These are phyloP conservation scores for Chitala chitala DNA, from an alignment of 2,113 vertebrate genomes.

Conservation along the genomic window DNA sequence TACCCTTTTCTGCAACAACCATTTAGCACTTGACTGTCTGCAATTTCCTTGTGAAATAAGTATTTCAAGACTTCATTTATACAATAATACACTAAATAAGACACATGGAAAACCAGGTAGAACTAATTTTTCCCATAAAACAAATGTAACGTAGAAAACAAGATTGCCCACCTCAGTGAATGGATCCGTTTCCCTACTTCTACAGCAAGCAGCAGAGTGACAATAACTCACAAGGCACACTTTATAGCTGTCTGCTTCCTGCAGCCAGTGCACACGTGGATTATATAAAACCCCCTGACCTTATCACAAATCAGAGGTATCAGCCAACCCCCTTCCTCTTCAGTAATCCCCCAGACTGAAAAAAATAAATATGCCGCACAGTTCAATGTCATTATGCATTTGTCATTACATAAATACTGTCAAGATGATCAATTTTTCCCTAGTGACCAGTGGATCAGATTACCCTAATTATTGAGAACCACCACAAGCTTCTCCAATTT, in stretches of 20 bases:
- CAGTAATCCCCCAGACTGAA: slow-evolving; percentile 49
- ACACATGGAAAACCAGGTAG: not conserved
- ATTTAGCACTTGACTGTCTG: not conserved
- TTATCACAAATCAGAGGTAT: slow-evolving; percentile 50
- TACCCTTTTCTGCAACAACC: slow-evolving; percentile 6
- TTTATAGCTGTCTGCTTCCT: slow-evolving; percentile 48
- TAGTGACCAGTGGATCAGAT: not conserved
- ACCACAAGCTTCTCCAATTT: not conserved
- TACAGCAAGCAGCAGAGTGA: slow-evolving; percentile 28
- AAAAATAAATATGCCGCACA: slow-evolving; percentile 36
- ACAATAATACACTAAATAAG: not conserved
- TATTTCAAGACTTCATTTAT: not conserved
- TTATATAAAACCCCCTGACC: slow-evolving; percentile 46
- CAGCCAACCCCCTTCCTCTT: slow-evolving; percentile 40
- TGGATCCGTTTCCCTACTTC: slow-evolving; percentile 11
- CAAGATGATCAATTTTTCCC: not conserved
- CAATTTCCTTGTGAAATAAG: not conserved
- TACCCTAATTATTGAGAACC: not conserved
- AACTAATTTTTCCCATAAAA: not conserved
- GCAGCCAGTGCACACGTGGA: slow-evolving; percentile 38
- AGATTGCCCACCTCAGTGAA: slow-evolving; percentile 32
- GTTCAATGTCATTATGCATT: slow-evolving; percentile 43
- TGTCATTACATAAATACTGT: slow-evolving; percentile 29
- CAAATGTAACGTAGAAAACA: slow-evolving; percentile 13
- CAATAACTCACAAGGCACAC: not conserved